phyloP scores from a whole-genome alignment of 2,888 invertebrate genomes.

The Nyleta sp. region DNA sequence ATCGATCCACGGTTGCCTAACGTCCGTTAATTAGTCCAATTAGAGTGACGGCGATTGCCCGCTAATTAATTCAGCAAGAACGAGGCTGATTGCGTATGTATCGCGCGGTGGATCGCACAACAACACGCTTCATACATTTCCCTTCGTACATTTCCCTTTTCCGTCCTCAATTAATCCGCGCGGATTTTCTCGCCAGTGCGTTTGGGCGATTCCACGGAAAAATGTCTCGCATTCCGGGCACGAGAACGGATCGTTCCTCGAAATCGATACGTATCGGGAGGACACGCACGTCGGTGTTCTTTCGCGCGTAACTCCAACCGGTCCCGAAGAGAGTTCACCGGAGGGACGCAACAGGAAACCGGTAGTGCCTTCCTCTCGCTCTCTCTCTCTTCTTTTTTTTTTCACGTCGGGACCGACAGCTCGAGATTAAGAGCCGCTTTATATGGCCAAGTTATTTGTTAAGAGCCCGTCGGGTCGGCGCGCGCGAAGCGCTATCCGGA shows the following conservation, averaged over 20 bases:
- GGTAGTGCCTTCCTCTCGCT: constrained; percentile 59
- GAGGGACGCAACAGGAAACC: constrained; percentile 55
- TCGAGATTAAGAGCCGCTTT: constrained; percentile 71
- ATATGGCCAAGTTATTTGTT: constrained; percentile 74
- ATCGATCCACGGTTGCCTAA: constrained; percentile 58
- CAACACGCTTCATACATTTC: constrained; percentile 27
- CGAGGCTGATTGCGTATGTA: constrained; percentile 55
- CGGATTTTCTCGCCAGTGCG: constrained; percentile 34
- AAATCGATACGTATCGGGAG: constrained; percentile 51
- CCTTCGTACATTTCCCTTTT: constrained; percentile 5
- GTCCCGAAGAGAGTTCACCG: constrained; percentile 42
- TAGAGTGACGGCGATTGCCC: constrained; percentile 68
- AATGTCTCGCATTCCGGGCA: constrained; percentile 48
- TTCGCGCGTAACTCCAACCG: constrained; percentile 61
- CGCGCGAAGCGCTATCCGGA: too few relatives aligned
- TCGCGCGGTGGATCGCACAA: constrained; percentile 53
- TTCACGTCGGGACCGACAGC: constrained; percentile 54
- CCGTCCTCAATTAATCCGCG: constrained; percentile 21
- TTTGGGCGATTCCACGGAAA: constrained; percentile 28
- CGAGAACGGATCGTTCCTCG: constrained; percentile 42
- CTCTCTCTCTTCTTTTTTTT: too few relatives aligned
- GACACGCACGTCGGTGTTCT: constrained; percentile 49
- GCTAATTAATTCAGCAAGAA: constrained; percentile 68
- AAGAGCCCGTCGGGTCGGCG: constrained; percentile 68
- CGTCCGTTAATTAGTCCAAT: constrained; percentile 69